Evolutionary conservation across 2,888 invertebrate species (phyloP), one percentile per base, ranked within the genome.

Genomic region (Scaptomyza cyrtandrae): DNA sequence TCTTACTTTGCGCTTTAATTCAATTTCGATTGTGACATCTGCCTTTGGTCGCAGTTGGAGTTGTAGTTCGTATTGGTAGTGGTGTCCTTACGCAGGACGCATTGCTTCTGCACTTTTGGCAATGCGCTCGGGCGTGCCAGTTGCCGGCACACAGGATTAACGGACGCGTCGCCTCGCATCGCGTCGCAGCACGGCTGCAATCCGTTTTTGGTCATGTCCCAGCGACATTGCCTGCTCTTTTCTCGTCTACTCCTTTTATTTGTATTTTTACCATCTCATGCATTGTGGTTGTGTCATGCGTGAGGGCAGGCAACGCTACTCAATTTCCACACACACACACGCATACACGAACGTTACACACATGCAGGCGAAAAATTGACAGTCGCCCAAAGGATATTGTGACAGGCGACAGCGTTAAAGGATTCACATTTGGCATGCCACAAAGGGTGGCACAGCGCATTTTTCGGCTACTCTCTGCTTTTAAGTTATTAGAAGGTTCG

Each of bases 21-120:
- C 91, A 91, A 91, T 91, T 91, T 91, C 91, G 87, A 90, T 90
- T 91, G 91, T 91, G 91, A 91, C 91, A 91, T 91, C 91, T 91
- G 91, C 91, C 91, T 91, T 88, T 80, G 86, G 82, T 78, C 78
- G 68, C 65, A 57, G 62, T 65, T 54, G 58, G 55, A 9, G 52
- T 67, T 43, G 68, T 46, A 7, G 35, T 59, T 44, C 52, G 16
- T 33, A 14, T 45, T 14, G 14, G 24, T 24, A 19, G 11, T 52
- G 19, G 27, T 52, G 13, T 52, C 27, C 52, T 39, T 52, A 24
- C 52, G 14, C 37, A 27, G 39, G 14, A 52, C 41, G 41, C 41
- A 39, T 39, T 52, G 52, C 54, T 58, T 67, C 75, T 85, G 82
- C 82, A 82, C 83, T 82, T 82, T 82, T 71, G 82, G 88, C 86